Percentiles rank a stretch among this genome's conserved stretches.
Conservation (phyloP, 1,140 invertebrate genomes). For the Listronotus oregonensis region DNA sequence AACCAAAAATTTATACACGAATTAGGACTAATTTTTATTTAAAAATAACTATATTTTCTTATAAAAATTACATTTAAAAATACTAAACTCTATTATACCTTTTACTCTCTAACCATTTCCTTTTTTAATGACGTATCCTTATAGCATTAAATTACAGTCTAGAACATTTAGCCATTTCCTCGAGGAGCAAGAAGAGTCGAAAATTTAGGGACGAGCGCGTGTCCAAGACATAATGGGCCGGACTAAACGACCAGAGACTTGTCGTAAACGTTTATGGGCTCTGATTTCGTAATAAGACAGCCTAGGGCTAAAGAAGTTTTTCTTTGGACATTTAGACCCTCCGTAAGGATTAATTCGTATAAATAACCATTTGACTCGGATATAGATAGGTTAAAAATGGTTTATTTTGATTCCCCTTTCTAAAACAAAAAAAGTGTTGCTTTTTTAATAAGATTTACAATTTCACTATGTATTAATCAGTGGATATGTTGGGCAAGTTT, state of each 20-base stretch:
- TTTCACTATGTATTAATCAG: too few species aligned
- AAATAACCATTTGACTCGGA: neutral
- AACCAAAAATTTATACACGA: too few species aligned
- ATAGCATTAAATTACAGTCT: neutral
- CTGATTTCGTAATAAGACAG: constrained; percentile 7
- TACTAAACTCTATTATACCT: too few species aligned
- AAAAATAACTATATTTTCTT: too few species aligned
- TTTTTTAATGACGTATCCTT: too few species aligned
- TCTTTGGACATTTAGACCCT: constrained; percentile 1
- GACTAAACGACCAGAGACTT: constrained; percentile 11
- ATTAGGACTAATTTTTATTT: too few species aligned
- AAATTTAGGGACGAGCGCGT: constrained; percentile 7
- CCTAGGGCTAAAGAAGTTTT: constrained; percentile 10
- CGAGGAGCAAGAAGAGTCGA: constrained; percentile 7
- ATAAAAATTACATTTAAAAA: too few species aligned
- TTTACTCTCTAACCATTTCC: too few species aligned
- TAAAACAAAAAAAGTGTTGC: too few species aligned
- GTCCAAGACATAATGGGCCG: constrained; percentile 10
- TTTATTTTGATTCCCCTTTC: constrained; percentile 1
- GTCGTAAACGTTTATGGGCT: constrained; percentile 12
- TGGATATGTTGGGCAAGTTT: too few species aligned
- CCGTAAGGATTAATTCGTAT: constrained; percentile 3
- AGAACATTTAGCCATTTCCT: constrained; percentile 1
- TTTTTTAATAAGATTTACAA: too few species aligned
- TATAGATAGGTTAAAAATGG: neutral